Evolutionary conservation across 2,888 invertebrate genomes (phyloP), one percentile per base, ranked within the genome.

Genomic region (Agrochola litura): DNA sequence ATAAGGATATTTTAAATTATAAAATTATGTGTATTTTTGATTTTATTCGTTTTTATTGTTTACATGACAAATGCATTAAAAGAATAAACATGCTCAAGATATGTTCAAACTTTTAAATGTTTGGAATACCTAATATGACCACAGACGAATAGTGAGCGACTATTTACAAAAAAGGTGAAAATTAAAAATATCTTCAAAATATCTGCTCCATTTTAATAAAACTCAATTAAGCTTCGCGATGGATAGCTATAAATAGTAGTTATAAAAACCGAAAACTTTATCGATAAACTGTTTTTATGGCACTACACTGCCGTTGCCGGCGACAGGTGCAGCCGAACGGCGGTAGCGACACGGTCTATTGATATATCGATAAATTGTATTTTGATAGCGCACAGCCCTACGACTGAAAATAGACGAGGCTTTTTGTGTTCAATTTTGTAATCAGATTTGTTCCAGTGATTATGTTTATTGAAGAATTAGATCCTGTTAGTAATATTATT

Each of bases 291-390:
- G 87, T 90, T 90, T 90, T 91, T 84, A 90, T 90, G 84, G 88
- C 79, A 86, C 92, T 87, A 84, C 92, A 89, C 89, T 90, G 90
- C 76, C 81, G 71, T 61, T 92, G 92, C 82, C 68, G 91, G 93
- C 89, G 95, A 94, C 95, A 95, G 95, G 95, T 95, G 95, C 92
- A 92, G 73, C 81, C 85, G 88, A 92, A 91, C 90, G 78, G 82
- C 77, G 87, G 87, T 82, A 88, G 89, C 87, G 87, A 87, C 89
- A 88, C 86, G 88, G 90, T 89, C 89, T 92, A 92, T 93, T 92
- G 92, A 92, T 93, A 92, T 92, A 91, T 92, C 93, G 93, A 93
- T 94, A 94, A 94, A 94, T 94, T 93, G 91, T 92, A 89, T 94
- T 93, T 93, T 92, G 92, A 93, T 93, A 92, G 88, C 75, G 80